Base-by-base conservation (phyloP, 2,797 vertebrate genomes). In the Enoplosus armatus region DNA sequence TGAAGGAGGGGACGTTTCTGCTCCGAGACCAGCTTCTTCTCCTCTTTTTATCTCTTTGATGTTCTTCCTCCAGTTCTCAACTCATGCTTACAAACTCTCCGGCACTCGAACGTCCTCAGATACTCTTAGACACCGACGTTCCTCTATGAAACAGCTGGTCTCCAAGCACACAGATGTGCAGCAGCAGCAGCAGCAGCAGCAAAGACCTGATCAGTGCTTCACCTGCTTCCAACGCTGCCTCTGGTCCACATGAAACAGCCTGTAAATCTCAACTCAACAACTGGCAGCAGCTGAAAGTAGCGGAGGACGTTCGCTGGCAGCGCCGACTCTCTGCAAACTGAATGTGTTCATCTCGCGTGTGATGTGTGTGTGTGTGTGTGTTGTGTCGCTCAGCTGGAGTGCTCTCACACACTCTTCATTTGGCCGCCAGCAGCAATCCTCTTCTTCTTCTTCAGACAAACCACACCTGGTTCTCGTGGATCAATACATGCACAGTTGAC, bases 331-430 rank as follows among this genome's bases (percentile, higher is more conserved):
- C 78, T 14, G 75, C 43, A 33, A 66, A 69, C 71, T 82, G 83
- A 66, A 64, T 29, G 77, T 60, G 74, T 31, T 82, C 55, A 33
- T 78, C 72, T 78, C 5, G 26, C 6, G 16, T 72, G 84, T 65
- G 87, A 73, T 54, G 72, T 64, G 31, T 33, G 70, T 71, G 82
- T 54, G 72, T 64, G 31, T 33, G 70, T 71, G 82, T 62, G 72
- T 33, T 65, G 68, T 56, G 77, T 29, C 22, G 77, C 83, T 87
- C 82, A 77, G 88, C 91, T 77, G 83, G 89, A 90, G 84, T 0
- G 69, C 68, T 71, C 70, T 75, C 71, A 72, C 66, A 78, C 79
- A 50, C 84, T 77, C 61, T 29, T 56, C 70, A 26, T 54, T 51
- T 59, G 29, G 8, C 70, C 31, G 20, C 48, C 51, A 41, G 67